Evolutionary conservation across 1,140 invertebrate genomes (phyloP), one percentile per base, ranked within the genome.

Genomic region (Myzus persicae): DNA sequence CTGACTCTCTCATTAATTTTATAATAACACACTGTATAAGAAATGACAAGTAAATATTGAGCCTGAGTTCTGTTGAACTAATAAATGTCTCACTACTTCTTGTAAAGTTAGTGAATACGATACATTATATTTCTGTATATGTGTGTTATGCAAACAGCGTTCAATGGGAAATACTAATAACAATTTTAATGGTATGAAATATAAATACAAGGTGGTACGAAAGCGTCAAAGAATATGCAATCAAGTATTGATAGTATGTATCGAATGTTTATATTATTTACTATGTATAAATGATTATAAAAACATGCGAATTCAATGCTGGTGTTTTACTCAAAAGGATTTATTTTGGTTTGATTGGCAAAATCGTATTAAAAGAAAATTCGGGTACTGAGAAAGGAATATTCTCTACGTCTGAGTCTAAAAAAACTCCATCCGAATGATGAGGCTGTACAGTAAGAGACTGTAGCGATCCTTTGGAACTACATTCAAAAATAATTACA

Each of bases 51-150:
- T 67, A 67, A 67, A 67, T 31, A 67, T n/a, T 67, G 59, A 14
- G 59, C 59, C 59, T 67, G 59, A 3, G 59, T 67, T 67, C 59
- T 67, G 59, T 14, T 67, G 31, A 67, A 67, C 59, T 67, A 67
- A 67, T 67, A 67, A 67, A 67, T 67, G 59, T 67, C 59, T 67
- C 59, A n/a, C 59, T 67, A 67, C 59, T 67, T 67, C 59, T 67
- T 11, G 11, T 67, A 4, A 31, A 67, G 59, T 67, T 67, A 67
- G 59, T 67, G 59, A 67, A 67, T 67, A 67, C 59, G 59, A 67
- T 67, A n/a, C 31, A 67, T 67, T 67, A 67, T 67, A 67, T 14
- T 31, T n/a, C 54, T 67, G 31, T n/a, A 67, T 48, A 18, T n/a
- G 31, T 67, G 31, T 67, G 59, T n/a, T 67, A 67, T 67, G 59